Base-by-base conservation (phyloP, 2,113 vertebrate genomes). In the Typhlomys cinereus region DNA sequence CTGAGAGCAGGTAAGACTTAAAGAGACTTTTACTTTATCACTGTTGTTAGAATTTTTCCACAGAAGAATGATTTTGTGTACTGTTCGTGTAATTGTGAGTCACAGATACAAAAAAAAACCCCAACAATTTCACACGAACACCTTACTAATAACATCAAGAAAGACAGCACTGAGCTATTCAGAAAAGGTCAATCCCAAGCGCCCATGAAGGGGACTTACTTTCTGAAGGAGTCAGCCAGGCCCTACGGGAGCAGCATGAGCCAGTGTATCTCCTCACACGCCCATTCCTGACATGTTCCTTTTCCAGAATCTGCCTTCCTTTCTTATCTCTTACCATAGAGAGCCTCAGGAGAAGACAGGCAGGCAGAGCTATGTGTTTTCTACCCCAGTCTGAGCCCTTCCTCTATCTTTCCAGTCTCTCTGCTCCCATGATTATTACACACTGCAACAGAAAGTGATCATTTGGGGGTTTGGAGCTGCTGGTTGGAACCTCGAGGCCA, bases 341-440 rank as follows among this genome's bases (percentile, higher is more conserved):
- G 62, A 57, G 23, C 41, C 57, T 62, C 36, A 34, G 39, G 57
- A 39, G 64, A 31, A 13, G 15, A 48, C 39, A n/a, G n/a, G 18
- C n/a, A n/a, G 75, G 39, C 61, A 61, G 61, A 74, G 79, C 62
- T 4, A n/a, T 20, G 8, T 5, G 9, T 1, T 70, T n/a, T 11
- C 21, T 39, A 54, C 48, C 36, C 57, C 71, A 52, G 20, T 41
- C 13, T 17, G 7, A 46, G 41, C 15, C 21, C 2, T 2, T 27
- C 13, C 12, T 5, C 31, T 2, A 46, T 18, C 57, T 87, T 7
- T 6, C 41, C 62, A 9, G 41, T 57, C 52, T 8, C 34, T 50
- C 41, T 25, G 12, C 21, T 15, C 20, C 3, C 41, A 15, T 46
- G 1, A 1, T 5, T 1, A 14, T 39, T 39, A 3, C 17, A 31